Evolutionary conservation across 2,113 vertebrate genomes (phyloP).

Genomic region (Tragelaphus imberbis): DNA sequence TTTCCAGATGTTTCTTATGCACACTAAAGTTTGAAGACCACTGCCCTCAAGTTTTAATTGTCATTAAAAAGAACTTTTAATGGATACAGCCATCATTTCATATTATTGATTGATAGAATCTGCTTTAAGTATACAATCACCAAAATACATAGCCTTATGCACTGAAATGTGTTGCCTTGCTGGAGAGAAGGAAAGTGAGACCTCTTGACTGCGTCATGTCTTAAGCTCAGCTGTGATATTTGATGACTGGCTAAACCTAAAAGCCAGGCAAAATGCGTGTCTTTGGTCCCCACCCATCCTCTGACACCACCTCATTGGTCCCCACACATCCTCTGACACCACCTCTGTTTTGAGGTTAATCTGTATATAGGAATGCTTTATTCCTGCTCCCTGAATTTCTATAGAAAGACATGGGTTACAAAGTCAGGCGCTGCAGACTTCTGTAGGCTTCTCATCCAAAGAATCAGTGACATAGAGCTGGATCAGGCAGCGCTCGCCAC

Average conservation of each 20-base stretch:
- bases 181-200: conserved; percentile 30
- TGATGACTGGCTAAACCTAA: conserved; percentile 38
- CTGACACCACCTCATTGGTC: neutral
- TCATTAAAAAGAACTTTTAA: conserved; percentile 49
- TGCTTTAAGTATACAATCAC: conserved; percentile 14
- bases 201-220: neutral
- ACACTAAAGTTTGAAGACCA: neutral
- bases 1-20: conserved; percentile 46
- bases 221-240: conserved; percentile 60
- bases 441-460: conserved; percentile 36
- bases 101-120: conserved; percentile 11
- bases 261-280: neutral
- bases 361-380: conserved; percentile 57
- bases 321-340: too few relatives aligned
- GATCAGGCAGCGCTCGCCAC: conserved; percentile 50
- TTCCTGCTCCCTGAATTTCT: neutral
- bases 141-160: neutral
- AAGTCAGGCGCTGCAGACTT: conserved; percentile 38
- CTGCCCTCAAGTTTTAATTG: conserved; percentile 26
- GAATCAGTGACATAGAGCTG: conserved; percentile 61
- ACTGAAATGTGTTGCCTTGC: neutral
- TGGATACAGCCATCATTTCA: neutral
- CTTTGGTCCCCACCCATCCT: neutral
- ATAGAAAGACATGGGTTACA: conserved; percentile 39
- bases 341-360: conserved; percentile 28